Evolutionary conservation across 2,888 invertebrate genomes (phyloP), one percentile per base, ranked within the genome.

Genomic region (Cryptosula pallasiana): DNA sequence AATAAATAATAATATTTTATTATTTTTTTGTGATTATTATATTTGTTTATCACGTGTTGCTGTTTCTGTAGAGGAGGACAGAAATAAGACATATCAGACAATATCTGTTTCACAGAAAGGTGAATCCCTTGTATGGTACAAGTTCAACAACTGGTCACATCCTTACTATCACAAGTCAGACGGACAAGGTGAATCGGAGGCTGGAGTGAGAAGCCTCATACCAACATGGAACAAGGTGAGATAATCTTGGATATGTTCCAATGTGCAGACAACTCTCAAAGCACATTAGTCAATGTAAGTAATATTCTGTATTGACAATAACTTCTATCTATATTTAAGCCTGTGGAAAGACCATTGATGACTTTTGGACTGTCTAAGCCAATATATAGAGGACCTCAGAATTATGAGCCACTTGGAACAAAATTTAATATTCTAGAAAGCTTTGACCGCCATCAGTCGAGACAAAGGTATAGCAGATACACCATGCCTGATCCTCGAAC

Each of bases 91-190:
- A 13, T 45, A 13, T 45, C 45, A 45, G 20, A 45, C 45, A 45
- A 45, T 45, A 45, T 45, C 45, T 13, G 20, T 5, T 20, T 45
- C 45, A 45, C 45, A 45, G 45, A 45, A 45, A 45, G 45, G 45
- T 9, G 63, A 63, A 32, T 63, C 63, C 2, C 9, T 9, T 3
- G 9, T 9, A 16, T 63, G 63, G 63, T 63, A 63, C 34, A 63
- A 25, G 32, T 63, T 27, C 29, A 32, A 27, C n/a, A 34, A 63
- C 63, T 63, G 63, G 63, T 29, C 63, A 27, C 63, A 63, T 32
- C 32, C 63, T 2, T 63, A 63, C 32, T 63, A 63, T 32, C 63
- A 63, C 25, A 63, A 34, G n/a, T 63, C 63, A 9, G 9, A 32
- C 3, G 32, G 29, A 5, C 63, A 63, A 27, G 9, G 32, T 34